phyloP scores from a whole-genome alignment of 1,140 invertebrate species.

The Drosophila leontia region DNA sequence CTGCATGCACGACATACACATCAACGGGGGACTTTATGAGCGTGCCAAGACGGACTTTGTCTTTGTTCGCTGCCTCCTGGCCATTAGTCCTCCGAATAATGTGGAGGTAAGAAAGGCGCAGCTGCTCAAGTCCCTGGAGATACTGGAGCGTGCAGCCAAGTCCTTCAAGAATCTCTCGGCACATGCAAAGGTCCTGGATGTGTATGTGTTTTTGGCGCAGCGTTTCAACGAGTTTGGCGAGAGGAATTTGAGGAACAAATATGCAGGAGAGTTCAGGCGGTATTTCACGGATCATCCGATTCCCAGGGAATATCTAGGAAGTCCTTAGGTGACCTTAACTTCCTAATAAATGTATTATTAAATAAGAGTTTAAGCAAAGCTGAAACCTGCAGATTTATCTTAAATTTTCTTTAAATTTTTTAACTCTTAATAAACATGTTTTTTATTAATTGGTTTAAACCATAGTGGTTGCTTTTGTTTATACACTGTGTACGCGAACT shows the following conservation, averaged over 20 bases:
- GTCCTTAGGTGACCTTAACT: conserved; percentile 51
- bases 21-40: conserved; percentile 93
- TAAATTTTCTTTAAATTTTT: not conserved
- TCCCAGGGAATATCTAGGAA: conserved; percentile 74
- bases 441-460: conserved; percentile 76
- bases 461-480: conserved; percentile 58
- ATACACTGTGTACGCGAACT: conserved; percentile 57
- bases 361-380: not conserved
- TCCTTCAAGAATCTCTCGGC: conserved; percentile 91
- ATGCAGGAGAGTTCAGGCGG: conserved; percentile 89
- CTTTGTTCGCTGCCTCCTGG: conserved; percentile 89
- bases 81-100: conserved; percentile 85
- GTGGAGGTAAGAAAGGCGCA: conserved; percentile 86
- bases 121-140: conserved; percentile 88
- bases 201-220: conserved; percentile 87
- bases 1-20: conserved; percentile 90
- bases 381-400: not conserved
- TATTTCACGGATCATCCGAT: conserved; percentile 88
- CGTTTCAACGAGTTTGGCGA: conserved; percentile 89
- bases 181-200: conserved; percentile 89
- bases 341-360: conserved; percentile 35
- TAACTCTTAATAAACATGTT: conserved; percentile 75
- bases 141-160: conserved; percentile 88
- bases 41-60: conserved; percentile 87
- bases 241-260: conserved; percentile 89